Evolutionary conservation across 2,113 vertebrate species (phyloP).

Genomic region (Dolichallabes microphthalmus): DNA sequence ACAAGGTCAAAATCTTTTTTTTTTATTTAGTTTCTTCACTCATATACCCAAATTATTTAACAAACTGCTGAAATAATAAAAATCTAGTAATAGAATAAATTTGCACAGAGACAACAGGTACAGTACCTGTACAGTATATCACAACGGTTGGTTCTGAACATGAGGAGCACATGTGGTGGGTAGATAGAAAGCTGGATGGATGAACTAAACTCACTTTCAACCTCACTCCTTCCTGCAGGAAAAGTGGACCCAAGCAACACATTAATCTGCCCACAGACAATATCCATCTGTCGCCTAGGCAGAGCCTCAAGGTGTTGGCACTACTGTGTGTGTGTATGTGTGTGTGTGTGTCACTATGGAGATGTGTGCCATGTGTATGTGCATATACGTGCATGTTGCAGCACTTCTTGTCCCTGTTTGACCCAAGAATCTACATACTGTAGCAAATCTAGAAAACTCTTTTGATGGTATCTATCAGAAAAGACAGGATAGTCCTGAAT

Average conservation of each 20-base stretch:
- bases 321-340: conserved; percentile 39
- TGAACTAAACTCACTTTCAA: conserved; percentile 24
- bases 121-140: conserved; percentile 20
- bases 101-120: not conserved
- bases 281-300: conserved; percentile 73
- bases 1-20: too few relatives aligned
- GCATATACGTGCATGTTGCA: conserved; percentile 20
- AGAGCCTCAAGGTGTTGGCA: conserved; percentile 66
- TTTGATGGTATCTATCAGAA: not conserved
- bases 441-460: conserved; percentile 22
- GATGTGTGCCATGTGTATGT: conserved; percentile 38
- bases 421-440: conserved; percentile 20
- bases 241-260: conserved; percentile 59
- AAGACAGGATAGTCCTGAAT: conserved; percentile 12
- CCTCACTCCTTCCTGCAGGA: conserved; percentile 31
- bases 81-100: not conserved
- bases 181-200: conserved; percentile 54
- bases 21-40: not conserved
- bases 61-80: not conserved
- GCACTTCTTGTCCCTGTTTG: conserved; percentile 36
- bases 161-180: conserved; percentile 69
- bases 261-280: conserved; percentile 73
- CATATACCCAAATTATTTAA: not conserved
- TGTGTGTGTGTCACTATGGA: not conserved
- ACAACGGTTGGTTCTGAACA: conserved; percentile 52